Evolutionary conservation across 1,140 invertebrate genomes (phyloP).

Genomic region (Anoplolepis gracilipes): DNA sequence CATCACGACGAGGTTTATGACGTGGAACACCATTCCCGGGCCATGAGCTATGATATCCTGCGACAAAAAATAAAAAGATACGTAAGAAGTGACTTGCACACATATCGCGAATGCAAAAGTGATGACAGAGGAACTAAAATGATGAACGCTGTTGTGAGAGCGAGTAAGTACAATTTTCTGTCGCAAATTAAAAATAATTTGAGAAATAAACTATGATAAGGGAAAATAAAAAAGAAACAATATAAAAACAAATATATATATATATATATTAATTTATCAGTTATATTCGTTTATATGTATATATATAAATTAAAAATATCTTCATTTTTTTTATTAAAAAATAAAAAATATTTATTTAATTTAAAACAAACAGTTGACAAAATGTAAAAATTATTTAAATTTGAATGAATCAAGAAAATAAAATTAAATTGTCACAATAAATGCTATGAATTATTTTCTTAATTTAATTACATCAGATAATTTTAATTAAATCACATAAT

Average conservation of each 20-base stretch:
- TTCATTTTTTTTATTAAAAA: too few species aligned
- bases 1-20: slow-evolving; percentile 91
- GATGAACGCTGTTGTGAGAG: not conserved
- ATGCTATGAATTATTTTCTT: too few species aligned
- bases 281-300: too few species aligned
- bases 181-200: not conserved
- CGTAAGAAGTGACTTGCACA: slow-evolving; percentile 55
- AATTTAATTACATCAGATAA: too few species aligned
- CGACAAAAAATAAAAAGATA: slow-evolving; percentile 82
- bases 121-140: not conserved
- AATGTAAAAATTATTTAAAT: too few species aligned
- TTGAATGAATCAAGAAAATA: too few species aligned
- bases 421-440: too few species aligned
- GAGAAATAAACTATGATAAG: not conserved
- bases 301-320: too few species aligned
- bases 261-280: too few species aligned
- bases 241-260: not conserved
- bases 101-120: not conserved
- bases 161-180: not conserved
- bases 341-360: too few species aligned
- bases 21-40: slow-evolving; percentile 90
- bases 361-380: too few species aligned
- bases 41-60: slow-evolving; percentile 90
- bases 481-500: too few species aligned
- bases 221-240: not conserved